These are phyloP conservation scores for Coptodon rendalli DNA, from an alignment of 2,113 vertebrate species.

Conservation along the genomic window DNA sequence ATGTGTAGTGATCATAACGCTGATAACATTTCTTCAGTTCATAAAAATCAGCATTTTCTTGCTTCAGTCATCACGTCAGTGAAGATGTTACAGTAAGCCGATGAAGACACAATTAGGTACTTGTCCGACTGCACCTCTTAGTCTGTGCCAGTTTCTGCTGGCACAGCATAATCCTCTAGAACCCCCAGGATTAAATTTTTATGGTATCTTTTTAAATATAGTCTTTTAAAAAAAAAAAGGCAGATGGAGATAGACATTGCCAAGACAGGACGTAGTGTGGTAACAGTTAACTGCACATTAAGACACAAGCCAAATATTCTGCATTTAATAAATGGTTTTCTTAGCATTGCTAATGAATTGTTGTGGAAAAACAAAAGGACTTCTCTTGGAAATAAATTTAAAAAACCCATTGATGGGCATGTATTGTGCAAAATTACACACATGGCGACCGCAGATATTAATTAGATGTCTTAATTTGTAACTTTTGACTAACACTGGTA, in stretches of 20 bases:
- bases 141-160: slow-evolving; percentile 44
- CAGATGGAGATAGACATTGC: slow-evolving; percentile 35
- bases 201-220: slow-evolving; percentile 53
- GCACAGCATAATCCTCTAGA: slow-evolving; percentile 17
- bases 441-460: not conserved
- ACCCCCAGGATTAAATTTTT: slow-evolving; percentile 31
- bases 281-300: slow-evolving; percentile 24
- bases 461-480: not conserved
- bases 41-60: not conserved
- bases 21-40: not conserved
- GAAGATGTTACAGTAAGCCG: slow-evolving; percentile 12
- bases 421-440: not conserved
- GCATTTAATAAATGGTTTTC: slow-evolving; percentile 3
- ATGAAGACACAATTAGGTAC: slow-evolving; percentile 36
- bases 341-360: not conserved
- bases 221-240: not conserved
- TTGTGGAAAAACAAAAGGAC: not conserved
- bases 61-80: not conserved
- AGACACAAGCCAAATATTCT: slow-evolving; percentile 11
- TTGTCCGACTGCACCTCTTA: slow-evolving; percentile 17
- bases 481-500: not conserved
- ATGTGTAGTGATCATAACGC: not conserved
- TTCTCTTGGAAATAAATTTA: not conserved
- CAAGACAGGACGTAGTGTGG: slow-evolving; percentile 26
- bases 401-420: not conserved